phyloP scores from a whole-genome alignment of 2,113 vertebrate species.

The Genyomyrus donnyi region DNA sequence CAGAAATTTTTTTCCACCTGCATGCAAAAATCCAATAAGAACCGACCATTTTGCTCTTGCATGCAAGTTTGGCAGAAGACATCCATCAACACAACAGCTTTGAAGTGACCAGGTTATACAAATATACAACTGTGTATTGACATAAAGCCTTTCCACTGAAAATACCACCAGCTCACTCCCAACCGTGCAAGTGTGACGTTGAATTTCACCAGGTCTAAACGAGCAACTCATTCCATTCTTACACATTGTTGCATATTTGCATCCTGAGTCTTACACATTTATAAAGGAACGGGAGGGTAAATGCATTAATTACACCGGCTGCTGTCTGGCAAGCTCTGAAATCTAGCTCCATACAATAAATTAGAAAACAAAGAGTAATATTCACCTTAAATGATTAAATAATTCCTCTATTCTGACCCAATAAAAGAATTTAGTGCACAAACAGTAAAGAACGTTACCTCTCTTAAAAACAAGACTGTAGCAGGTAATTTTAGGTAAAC shows the following conservation, averaged over 20 bases:
- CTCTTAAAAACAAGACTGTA: conserved; percentile 41
- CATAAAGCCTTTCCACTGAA: neutral
- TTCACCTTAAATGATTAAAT: conserved; percentile 24
- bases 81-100: conserved; percentile 1
- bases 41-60: neutral
- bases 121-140: neutral
- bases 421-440: conserved; percentile 51
- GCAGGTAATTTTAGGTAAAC: conserved; percentile 49
- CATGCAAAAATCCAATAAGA: neutral
- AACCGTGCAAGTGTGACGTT: neutral
- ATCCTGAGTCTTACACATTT: neutral
- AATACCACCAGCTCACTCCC: neutral
- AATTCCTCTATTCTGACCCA: conserved; percentile 31
- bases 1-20: neutral
- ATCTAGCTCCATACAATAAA: conserved; percentile 38
- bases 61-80: neutral
- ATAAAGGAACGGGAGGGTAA: neutral
- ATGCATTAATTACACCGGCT: conserved; percentile 17
- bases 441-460: conserved; percentile 52
- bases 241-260: conserved; percentile 4
- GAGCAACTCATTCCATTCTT: neutral
- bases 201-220: neutral
- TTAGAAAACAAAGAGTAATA: conserved; percentile 24
- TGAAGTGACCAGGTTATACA: neutral
- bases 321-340: conserved; percentile 27